phyloP scores from a whole-genome alignment of 2,113 vertebrate genomes.

The Upupa epops region DNA sequence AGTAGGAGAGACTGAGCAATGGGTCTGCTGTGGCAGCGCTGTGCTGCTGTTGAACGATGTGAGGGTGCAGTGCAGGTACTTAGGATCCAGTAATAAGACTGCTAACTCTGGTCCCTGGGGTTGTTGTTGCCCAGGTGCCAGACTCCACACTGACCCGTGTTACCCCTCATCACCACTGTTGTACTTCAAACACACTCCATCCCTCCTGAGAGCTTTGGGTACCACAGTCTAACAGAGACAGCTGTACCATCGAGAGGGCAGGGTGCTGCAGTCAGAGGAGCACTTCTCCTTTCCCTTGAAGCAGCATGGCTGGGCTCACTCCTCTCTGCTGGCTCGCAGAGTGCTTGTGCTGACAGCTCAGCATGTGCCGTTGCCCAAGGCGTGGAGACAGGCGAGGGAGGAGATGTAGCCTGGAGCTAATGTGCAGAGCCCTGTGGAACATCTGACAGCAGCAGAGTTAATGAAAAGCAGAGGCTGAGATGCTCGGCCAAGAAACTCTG shows the following conservation, averaged over 20 bases:
- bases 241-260: too few species aligned
- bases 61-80: background rate
- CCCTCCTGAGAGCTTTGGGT: too few species aligned
- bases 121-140: too few species aligned
- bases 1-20: background rate
- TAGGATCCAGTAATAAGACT: background rate
- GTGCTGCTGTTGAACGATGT: background rate
- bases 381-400: background rate
- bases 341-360: background rate
- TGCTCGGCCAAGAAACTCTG: constrained; percentile 15
- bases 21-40: background rate
- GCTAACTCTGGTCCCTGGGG: too few species aligned
- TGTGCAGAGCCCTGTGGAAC: background rate
- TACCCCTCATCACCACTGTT: too few species aligned
- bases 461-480: constrained; percentile 35
- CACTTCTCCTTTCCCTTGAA: too few species aligned
- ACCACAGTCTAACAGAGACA: too few species aligned
- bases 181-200: too few species aligned
- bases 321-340: background rate
- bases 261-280: too few species aligned
- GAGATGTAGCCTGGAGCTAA: background rate
- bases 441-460: constrained; percentile 27
- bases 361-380: background rate
- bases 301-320: too few species aligned
- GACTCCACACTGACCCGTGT: too few species aligned